These are phyloP conservation scores for Mycalesis mineus DNA, from an alignment of 2,888 invertebrate species.

Conservation along the genomic window DNA sequence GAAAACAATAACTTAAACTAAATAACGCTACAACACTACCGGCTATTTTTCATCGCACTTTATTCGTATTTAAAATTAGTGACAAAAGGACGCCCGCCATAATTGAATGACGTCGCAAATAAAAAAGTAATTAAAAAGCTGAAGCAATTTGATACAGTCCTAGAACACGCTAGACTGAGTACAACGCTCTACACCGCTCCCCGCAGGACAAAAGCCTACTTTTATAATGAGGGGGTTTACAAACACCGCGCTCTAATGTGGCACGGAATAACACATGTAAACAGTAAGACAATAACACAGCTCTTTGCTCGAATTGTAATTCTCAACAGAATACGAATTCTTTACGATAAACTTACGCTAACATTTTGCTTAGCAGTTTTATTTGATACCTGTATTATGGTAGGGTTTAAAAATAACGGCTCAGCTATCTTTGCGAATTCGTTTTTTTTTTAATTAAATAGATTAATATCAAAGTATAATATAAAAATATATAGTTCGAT, in stretches of 20 bases:
- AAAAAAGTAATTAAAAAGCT: constrained; percentile 20
- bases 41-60: background rate
- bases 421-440: no score
- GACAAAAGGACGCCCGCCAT: background rate
- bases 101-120: constrained; percentile 6
- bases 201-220: constrained; percentile 29
- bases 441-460: no score
- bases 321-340: background rate
- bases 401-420: no score
- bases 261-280: constrained; percentile 23
- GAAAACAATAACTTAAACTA: no score
- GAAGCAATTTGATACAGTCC: constrained; percentile 26
- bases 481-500: no score
- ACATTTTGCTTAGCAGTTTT: no score
- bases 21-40: no score
- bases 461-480: no score
- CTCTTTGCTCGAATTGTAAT: constrained; percentile 12
- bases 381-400: no score
- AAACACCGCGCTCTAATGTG: constrained; percentile 26
- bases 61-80: background rate
- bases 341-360: no score
- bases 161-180: constrained; percentile 21
- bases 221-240: constrained; percentile 28
- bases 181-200: constrained; percentile 21
- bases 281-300: constrained; percentile 7